Percentiles rank a stretch among this genome's conserved stretches.
These are phyloP conservation scores for Lepisosteus oculatus DNA, from an alignment of 2,113 vertebrate genomes.

Conservation along the genomic window DNA sequence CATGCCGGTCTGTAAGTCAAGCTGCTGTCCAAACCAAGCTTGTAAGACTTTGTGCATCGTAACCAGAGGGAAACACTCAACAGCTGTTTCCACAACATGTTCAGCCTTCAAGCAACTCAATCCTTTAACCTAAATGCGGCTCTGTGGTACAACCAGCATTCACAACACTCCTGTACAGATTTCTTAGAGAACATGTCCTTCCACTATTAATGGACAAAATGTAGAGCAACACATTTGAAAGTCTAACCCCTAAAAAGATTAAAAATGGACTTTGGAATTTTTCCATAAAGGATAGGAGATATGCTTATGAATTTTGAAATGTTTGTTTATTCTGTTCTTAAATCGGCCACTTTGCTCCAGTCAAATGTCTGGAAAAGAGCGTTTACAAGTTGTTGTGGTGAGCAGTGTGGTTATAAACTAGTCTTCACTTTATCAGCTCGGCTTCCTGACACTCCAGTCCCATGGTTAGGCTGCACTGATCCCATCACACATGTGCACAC, in stretches of 20 bases:
- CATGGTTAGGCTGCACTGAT: constrained; percentile 60
- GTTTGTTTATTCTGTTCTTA: constrained; percentile 35
- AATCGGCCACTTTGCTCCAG: constrained; percentile 38
- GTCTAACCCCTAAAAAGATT: constrained; percentile 53
- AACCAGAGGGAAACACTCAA: constrained; percentile 36
- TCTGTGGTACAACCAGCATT: constrained; percentile 32
- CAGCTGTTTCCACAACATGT: constrained; percentile 46
- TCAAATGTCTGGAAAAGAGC: constrained; percentile 34
- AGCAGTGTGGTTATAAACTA: constrained; percentile 34
- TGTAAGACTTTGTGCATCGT: constrained; percentile 27
- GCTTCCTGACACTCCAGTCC: constrained; percentile 24
- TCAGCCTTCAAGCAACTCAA: constrained; percentile 39
- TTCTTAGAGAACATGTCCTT: constrained; percentile 33
- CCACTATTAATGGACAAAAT: constrained; percentile 51
- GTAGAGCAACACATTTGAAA: constrained; percentile 58
- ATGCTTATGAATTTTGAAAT: constrained; percentile 35
- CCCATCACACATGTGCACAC: constrained; percentile 43
- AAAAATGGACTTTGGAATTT: constrained; percentile 48
- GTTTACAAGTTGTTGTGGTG: constrained; percentile 56
- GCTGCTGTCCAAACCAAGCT: constrained; percentile 7
- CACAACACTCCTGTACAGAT: constrained; percentile 40
- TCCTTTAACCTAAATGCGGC: constrained; percentile 58
- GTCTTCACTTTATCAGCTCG: constrained; percentile 19
- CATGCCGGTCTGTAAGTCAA: not conserved
- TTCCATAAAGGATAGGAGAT: constrained; percentile 32